Percentiles rank a stretch among this genome's conserved stretches.
phyloP scores from a whole-genome alignment of 2,113 vertebrate species.

The Elaphurus davidianus region DNA sequence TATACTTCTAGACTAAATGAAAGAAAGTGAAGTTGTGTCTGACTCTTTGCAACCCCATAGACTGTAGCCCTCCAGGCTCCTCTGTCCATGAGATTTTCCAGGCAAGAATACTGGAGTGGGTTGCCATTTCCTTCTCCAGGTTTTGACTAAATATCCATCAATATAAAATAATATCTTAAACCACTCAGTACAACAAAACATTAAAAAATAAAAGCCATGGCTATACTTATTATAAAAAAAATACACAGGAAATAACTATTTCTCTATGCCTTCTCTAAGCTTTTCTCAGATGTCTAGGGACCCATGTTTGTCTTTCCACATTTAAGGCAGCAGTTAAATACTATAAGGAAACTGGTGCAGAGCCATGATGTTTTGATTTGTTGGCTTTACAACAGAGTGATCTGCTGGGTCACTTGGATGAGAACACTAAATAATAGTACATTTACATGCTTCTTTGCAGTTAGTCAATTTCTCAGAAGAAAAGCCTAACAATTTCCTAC shows the following conservation, averaged over 20 bases:
- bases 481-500: not conserved
- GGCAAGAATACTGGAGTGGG: not conserved
- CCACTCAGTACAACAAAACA: not conserved
- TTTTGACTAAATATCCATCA: not conserved
- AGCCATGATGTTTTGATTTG: not conserved
- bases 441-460: not conserved
- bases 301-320: not conserved
- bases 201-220: not conserved
- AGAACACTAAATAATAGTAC: not conserved
- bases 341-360: not conserved
- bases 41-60: not conserved
- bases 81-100: not conserved
- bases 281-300: not conserved
- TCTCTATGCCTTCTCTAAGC: not conserved
- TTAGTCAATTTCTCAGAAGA: not conserved
- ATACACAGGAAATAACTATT: not conserved
- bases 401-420: not conserved
- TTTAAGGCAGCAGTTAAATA: not conserved
- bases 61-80: not conserved
- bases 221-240: not conserved
- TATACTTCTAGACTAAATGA: not conserved
- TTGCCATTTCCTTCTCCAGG: not conserved
- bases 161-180: not conserved
- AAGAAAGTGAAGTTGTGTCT: not conserved
- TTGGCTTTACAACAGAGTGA: not conserved